Percentiles rank a stretch among this genome's conserved stretches.
Conservation (phyloP, 2,797 vertebrate genomes). For the Melanotaenia boesemani region DNA sequence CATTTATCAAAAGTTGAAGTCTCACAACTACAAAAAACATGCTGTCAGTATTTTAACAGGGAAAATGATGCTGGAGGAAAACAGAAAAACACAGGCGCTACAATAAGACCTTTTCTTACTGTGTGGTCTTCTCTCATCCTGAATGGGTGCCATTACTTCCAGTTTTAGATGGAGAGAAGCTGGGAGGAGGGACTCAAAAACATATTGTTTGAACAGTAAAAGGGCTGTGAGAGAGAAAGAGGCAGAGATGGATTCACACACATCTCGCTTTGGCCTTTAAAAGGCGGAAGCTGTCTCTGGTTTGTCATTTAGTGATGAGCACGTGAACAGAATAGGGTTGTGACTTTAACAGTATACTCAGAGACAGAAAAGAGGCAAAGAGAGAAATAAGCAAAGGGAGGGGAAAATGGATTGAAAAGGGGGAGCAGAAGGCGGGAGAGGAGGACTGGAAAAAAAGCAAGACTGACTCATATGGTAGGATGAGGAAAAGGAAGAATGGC, state of each 20-base stretch:
- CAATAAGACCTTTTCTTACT: conserved; percentile 48
- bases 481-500: conserved; percentile 43
- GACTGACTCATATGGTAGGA: conserved; percentile 46
- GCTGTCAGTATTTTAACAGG: conserved; percentile 31
- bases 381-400: not conserved
- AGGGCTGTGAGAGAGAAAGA: conserved; percentile 49
- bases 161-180: conserved; percentile 61
- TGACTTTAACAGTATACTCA: conserved; percentile 54
- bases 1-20: conserved; percentile 44
- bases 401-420: conserved; percentile 5
- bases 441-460: conserved; percentile 9
- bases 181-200: conserved; percentile 37
- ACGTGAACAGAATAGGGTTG: conserved; percentile 72
- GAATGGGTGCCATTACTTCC: conserved; percentile 61
- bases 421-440: conserved; percentile 1
- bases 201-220: conserved; percentile 66
- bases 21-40: conserved; percentile 26
- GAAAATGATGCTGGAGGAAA: conserved; percentile 23
- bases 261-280: conserved; percentile 76
- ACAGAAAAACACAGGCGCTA: conserved; percentile 12
- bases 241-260: conserved; percentile 55
- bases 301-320: conserved; percentile 81
- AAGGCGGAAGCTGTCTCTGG: conserved; percentile 70
- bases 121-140: conserved; percentile 27
- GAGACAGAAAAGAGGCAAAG: conserved; percentile 12